These are phyloP conservation scores for Helogale parvula DNA, from an alignment of 2,113 vertebrate genomes.

Conservation along the genomic window DNA sequence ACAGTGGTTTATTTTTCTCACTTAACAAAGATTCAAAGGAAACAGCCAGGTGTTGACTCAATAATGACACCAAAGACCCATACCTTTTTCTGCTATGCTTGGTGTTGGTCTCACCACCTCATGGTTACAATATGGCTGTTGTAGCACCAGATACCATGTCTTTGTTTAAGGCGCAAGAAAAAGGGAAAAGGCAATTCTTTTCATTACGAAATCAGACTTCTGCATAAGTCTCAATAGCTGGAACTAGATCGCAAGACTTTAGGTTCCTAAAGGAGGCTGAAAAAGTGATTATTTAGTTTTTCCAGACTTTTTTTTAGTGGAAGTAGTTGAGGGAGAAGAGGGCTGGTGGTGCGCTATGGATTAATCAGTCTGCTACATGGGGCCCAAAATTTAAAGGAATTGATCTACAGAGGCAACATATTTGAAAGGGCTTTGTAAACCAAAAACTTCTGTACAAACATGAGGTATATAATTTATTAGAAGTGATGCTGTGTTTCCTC, in stretches of 20 bases:
- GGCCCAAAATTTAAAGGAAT: background rate
- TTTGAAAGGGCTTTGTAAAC: slow-evolving; percentile 50
- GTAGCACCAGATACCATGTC: background rate
- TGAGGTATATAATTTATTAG: slow-evolving; percentile 60
- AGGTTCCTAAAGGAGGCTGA: background rate
- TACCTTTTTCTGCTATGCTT: background rate
- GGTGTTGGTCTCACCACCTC: background rate
- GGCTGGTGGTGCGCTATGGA: background rate
- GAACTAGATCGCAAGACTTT: background rate
- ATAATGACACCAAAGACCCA: background rate
- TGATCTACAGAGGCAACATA: slow-evolving; percentile 1
- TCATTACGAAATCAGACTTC: background rate
- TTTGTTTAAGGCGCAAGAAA: background rate
- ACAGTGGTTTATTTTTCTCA: background rate
- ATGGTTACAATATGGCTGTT: slow-evolving; percentile 13
- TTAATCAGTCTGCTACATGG: background rate
- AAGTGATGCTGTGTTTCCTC: slow-evolving; percentile 49
- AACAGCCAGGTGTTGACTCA: background rate
- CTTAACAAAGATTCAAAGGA: background rate
- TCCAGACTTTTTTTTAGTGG: background rate
- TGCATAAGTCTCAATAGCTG: background rate
- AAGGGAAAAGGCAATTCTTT: background rate
- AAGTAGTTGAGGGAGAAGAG: background rate
- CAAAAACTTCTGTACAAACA: background rate
- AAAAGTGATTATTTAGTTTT: slow-evolving; percentile 3